Base-by-base conservation (phyloP, 2,113 vertebrate genomes). In the Colinus virginianus region DNA sequence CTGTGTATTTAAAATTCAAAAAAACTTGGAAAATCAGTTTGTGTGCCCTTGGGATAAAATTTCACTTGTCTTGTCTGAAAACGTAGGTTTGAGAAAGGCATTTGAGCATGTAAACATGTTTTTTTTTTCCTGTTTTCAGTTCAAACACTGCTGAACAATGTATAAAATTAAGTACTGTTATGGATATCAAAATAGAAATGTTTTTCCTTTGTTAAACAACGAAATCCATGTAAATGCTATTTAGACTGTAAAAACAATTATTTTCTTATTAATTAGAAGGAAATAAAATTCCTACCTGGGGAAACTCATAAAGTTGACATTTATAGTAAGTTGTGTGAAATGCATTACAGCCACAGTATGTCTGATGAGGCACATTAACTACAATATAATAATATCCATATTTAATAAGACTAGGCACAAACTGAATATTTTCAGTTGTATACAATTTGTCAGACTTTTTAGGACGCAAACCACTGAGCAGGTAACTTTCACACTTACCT, bases 111-210 rank as follows among this genome's bases (percentile, higher is more conserved):
- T 40, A 51, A 56, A 45, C 2, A 6, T 32, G 53, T 71, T 92
- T 56, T 56, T 76, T 92, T 56, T 76, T 63, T 93, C 68, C 88
- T n/a, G 55, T 84, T 79, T 93, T 69, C 63, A 34, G n/a, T 46
- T 74, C 49, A 75, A 63, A 21, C 2, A 40, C 53, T 83, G 81
- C 55, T 86, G 78, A 87, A 63, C 34, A 76, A 79, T 70, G 36
- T 79, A 76, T 83, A 83, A 88, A 77, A 91, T 90, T 55, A 86
- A 62, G 61, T 76, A 87, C 62, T 8, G 0, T 64, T 88, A 72
- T 34, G 63, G 66, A 58, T 86, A 36, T 36, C 42, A 40, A 72
- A 93, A 86, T 26, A 8, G 22, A 87, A 91, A 74, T 15, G 21
- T 9, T 81, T 81, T 87, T 61, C 17, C 22, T 84, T 92, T 89